Evolutionary conservation across 2,113 vertebrate genomes (phyloP).

Genomic region (Edolisoma coerulescens): DNA sequence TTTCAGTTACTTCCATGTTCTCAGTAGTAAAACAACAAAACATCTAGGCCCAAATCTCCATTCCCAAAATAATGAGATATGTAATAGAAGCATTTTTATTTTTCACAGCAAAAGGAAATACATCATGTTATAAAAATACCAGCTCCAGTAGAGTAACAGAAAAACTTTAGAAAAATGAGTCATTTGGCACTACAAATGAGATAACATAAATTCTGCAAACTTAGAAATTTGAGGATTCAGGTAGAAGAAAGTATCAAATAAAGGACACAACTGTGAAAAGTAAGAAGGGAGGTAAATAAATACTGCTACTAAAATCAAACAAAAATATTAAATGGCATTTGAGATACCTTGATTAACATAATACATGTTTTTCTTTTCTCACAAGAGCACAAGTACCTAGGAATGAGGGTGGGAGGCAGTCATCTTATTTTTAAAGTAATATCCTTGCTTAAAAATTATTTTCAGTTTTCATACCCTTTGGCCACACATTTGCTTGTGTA

Average conservation of each 20-base stretch:
- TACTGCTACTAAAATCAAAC: neutral
- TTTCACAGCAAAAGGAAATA: neutral
- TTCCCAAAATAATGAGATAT: neutral
- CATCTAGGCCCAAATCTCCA: neutral
- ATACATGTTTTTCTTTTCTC: neutral
- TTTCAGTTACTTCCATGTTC: neutral
- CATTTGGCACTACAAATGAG: neutral
- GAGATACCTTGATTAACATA: neutral
- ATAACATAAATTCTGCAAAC: neutral
- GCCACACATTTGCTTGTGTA: neutral
- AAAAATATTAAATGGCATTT: neutral
- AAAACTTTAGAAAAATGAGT: neutral
- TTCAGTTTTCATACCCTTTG: neutral
- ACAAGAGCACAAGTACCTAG: neutral
- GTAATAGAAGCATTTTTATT: neutral
- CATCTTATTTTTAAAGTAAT: neutral
- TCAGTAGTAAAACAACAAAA: neutral
- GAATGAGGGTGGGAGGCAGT: rapidly evolving
- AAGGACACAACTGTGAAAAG: neutral
- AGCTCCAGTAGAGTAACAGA: neutral
- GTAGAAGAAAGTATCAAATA: neutral
- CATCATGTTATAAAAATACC: neutral
- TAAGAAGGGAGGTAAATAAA: neutral
- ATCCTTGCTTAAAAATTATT: neutral
- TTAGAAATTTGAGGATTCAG: neutral